Conservation (phyloP, 2,113 vertebrate genomes). For the Ageneiosus marmoratus region DNA sequence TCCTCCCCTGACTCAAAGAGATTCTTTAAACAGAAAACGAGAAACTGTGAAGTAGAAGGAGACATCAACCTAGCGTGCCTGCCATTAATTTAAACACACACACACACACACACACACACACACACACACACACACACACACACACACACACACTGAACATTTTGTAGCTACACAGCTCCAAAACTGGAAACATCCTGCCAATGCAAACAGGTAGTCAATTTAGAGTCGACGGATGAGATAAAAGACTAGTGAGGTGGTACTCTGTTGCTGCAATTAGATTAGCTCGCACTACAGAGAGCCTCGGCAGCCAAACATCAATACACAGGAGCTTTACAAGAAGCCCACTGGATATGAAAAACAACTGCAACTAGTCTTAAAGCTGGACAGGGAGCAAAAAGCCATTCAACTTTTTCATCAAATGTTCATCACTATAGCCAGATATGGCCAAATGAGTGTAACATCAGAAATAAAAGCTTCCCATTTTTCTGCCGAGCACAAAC, state of each 20-base stretch:
- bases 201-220: conserved; percentile 90
- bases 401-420: neutral
- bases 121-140: too few relatives aligned
- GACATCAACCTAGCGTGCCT: conserved; percentile 81
- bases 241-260: conserved; percentile 38
- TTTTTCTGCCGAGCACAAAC: neutral
- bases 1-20: conserved; percentile 47
- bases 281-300: conserved; percentile 33
- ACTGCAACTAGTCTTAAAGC: conserved; percentile 22
- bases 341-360: conserved; percentile 30
- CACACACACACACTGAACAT: conserved; percentile 65
- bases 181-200: conserved; percentile 91
- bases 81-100: conserved; percentile 74
- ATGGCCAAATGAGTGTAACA: conserved; percentile 23
- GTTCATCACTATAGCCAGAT: neutral
- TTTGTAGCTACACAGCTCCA: conserved; percentile 92
- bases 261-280: conserved; percentile 46
- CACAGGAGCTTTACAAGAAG: conserved; percentile 36
- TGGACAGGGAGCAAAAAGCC: neutral
- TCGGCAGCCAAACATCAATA: conserved; percentile 39
- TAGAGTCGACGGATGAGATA: conserved; percentile 77
- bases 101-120: too few relatives aligned
- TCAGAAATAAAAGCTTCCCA: neutral
- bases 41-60: conserved; percentile 16
- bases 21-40: conserved; percentile 27